phyloP scores from a whole-genome alignment of 2,888 invertebrate genomes.

The Cordylochernes scorpioides region DNA sequence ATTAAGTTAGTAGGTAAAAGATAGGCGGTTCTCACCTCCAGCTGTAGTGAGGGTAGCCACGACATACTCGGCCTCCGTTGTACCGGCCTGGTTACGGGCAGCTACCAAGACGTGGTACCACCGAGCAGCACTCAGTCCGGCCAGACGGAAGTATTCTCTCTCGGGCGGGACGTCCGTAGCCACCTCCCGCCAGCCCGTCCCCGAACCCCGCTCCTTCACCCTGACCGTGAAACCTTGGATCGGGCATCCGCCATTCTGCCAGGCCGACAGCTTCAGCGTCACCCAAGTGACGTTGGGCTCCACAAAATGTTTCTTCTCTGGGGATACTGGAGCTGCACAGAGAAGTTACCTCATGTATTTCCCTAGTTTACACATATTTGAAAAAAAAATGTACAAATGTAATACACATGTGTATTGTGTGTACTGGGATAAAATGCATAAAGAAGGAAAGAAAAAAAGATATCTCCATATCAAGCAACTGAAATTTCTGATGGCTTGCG shows the following conservation, averaged over 20 bases:
- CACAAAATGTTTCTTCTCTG: constrained; percentile 14
- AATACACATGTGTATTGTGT: too few relatives aligned
- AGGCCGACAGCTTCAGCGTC: constrained; percentile 19
- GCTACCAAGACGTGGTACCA: constrained; percentile 78
- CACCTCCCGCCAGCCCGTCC: constrained; percentile 12
- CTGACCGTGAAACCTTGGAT: constrained; percentile 17
- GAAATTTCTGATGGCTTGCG: too few relatives aligned
- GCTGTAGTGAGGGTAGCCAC: constrained; percentile 77
- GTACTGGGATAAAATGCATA: too few relatives aligned
- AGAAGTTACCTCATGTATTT: too few relatives aligned
- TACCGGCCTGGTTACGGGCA: constrained; percentile 60
- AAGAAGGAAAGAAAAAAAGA: too few relatives aligned
- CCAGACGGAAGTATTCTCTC: constrained; percentile 30
- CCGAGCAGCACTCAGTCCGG: constrained; percentile 71
- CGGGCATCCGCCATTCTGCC: constrained; percentile 21
- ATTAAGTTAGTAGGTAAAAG: too few relatives aligned
- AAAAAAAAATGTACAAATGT: too few relatives aligned
- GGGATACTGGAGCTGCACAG: constrained; percentile 18
- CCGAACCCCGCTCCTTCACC: constrained; percentile 10
- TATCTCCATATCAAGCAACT: too few relatives aligned
- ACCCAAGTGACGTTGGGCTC: constrained; percentile 20
- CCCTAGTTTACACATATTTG: constrained; percentile 1
- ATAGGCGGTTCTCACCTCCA: constrained; percentile 40
- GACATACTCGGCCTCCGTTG: constrained; percentile 76
- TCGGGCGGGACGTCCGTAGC: constrained; percentile 11